A percentile compares a stretch with the other conserved stretches of the same genome.
These are phyloP conservation scores for Pomatorhinus ruficollis DNA, from an alignment of 2,113 vertebrate species.

Conservation along the genomic window DNA sequence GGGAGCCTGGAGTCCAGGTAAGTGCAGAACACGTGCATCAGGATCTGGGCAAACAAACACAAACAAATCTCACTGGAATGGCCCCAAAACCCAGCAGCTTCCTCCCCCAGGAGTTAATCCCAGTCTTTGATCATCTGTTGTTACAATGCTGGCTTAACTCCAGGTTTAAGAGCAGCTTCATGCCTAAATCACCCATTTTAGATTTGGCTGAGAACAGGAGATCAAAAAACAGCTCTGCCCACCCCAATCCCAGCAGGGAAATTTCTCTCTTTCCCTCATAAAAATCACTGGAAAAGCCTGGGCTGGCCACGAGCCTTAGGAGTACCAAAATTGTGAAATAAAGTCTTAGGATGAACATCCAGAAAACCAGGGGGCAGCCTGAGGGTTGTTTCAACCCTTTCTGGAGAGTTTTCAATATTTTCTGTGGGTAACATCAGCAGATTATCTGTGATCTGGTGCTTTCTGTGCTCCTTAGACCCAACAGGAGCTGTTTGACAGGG, in stretches of 20 bases:
- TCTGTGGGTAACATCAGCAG: neutral
- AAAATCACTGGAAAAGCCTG: neutral
- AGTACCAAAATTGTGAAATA: neutral
- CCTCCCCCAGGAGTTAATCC: neutral
- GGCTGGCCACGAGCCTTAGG: rapidly evolving
- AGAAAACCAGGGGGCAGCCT: rapidly evolving
- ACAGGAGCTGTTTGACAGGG: neutral
- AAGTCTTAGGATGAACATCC: neutral
- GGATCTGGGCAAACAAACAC: constrained; percentile 76
- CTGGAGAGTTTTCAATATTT: neutral
- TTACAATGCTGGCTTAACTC: rapidly evolving
- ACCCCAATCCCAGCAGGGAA: neutral
- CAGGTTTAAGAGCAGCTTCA: neutral
- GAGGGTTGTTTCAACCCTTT: neutral
- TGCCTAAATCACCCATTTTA: neutral
- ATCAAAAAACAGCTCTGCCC: neutral
- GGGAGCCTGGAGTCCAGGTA: constrained; percentile 96
- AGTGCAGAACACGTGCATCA: constrained; percentile 94
- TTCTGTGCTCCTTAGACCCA: rapidly evolving
- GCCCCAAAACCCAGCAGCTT: neutral
- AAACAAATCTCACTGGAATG: neutral
- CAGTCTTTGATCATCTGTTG: rapidly evolving
- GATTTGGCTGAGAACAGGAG: neutral
- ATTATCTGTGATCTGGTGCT: neutral
- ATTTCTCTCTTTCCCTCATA: neutral